Evolutionary conservation across 1,140 invertebrate species (phyloP).

Genomic region (Drosophila fuyamai): DNA sequence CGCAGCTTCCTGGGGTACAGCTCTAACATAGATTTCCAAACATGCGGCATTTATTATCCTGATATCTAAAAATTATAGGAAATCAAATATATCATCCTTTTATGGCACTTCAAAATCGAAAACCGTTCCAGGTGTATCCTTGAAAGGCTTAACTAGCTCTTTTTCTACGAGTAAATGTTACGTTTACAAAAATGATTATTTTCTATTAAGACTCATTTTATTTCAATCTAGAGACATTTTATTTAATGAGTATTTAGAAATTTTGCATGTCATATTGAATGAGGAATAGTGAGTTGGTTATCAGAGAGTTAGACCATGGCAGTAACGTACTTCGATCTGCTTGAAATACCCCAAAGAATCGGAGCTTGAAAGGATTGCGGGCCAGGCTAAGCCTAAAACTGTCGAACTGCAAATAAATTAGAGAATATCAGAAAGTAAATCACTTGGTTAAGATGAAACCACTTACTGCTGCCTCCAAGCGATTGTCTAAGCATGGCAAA

Average conservation of each 20-base stretch:
- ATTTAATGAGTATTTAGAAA: neutral
- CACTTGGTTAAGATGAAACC: neutral
- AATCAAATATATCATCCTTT: too few species aligned
- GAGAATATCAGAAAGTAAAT: neutral
- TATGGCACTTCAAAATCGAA: too few species aligned
- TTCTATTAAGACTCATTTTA: too few species aligned
- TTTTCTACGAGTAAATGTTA: too few species aligned
- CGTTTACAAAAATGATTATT: too few species aligned
- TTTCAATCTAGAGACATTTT: neutral
- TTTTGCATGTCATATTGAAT: conserved; percentile 51
- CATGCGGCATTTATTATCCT: too few species aligned
- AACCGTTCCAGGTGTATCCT: too few species aligned
- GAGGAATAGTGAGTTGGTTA: conserved; percentile 38
- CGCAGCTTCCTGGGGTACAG: too few species aligned
- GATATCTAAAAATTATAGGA: too few species aligned
- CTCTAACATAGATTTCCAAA: too few species aligned
- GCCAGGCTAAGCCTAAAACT: conserved; percentile 45
- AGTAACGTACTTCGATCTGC: neutral
- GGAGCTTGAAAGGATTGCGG: conserved; percentile 32
- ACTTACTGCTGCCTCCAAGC: conserved; percentile 44
- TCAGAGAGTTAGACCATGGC: conserved; percentile 35
- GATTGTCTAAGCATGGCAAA: conserved; percentile 19
- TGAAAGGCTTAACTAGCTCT: too few species aligned
- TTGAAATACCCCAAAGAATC: conserved; percentile 9
- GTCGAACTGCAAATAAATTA: conserved; percentile 19